These are phyloP conservation scores for Eidolon helvum DNA, from an alignment of 2,113 vertebrate species.

Conservation along the genomic window DNA sequence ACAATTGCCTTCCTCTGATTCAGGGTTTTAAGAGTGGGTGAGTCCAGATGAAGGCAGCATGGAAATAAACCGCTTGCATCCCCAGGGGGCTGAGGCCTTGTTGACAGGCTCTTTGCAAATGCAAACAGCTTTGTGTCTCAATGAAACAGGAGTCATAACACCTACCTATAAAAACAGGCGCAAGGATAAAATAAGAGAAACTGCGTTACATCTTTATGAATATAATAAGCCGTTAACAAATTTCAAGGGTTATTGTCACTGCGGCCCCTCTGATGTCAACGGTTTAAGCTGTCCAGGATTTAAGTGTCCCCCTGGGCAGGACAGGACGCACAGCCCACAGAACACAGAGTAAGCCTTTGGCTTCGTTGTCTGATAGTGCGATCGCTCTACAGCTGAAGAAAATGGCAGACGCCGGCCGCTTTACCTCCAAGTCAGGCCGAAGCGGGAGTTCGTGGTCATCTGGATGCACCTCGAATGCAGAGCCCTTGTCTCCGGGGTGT, in stretches of 20 bases:
- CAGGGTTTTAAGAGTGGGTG: background rate
- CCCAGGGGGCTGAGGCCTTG: accelerated
- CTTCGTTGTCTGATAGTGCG: background rate
- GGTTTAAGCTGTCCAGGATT: no score
- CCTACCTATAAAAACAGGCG: accelerated
- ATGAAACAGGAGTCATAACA: background rate
- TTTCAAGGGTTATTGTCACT: no score
- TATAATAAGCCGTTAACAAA: background rate
- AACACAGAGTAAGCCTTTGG: background rate
- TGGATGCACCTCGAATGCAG: accelerated
- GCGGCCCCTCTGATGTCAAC: background rate
- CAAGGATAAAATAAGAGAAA: no score
- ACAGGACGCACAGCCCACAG: background rate
- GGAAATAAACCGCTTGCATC: accelerated
- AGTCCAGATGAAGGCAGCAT: background rate
- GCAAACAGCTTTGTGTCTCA: accelerated
- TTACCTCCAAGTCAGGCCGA: accelerated
- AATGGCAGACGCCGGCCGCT: background rate
- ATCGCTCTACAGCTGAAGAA: background rate
- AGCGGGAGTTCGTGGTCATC: accelerated
- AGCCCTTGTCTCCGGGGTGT: accelerated
- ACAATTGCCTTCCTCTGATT: background rate
- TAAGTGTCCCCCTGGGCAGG: background rate
- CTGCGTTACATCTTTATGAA: accelerated
- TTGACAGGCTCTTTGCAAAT: accelerated